Conservation (phyloP, 2,797 vertebrate genomes). For the Loriculus beryllinus region DNA sequence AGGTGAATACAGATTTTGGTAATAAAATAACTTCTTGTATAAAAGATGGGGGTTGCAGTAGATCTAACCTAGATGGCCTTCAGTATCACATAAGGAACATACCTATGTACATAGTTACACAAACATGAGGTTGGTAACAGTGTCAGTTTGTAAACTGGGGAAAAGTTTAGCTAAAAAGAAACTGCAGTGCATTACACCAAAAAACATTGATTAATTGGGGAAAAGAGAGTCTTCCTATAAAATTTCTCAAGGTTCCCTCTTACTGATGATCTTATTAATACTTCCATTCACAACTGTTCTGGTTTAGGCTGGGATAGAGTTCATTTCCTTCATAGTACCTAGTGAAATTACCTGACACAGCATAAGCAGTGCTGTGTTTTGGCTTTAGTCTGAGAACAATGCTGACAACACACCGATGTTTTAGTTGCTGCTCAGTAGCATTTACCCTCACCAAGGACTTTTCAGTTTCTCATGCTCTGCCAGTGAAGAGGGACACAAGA, state of each 20-base stretch:
- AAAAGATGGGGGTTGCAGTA: background rate
- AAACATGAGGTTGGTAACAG: background rate
- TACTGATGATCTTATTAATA: background rate
- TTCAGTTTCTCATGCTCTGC: background rate
- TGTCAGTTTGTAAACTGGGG: background rate
- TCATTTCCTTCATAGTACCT: background rate
- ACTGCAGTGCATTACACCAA: accelerated
- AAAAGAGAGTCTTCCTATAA: background rate
- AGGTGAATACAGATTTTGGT: background rate
- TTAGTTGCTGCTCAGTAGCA: background rate
- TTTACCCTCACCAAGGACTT: background rate
- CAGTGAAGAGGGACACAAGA: background rate
- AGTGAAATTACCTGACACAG: background rate
- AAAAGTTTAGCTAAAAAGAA: background rate
- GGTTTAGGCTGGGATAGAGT: background rate
- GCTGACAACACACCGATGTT: background rate
- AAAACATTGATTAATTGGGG: accelerated
- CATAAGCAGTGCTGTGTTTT: background rate
- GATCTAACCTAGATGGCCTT: background rate
- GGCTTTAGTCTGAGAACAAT: background rate
- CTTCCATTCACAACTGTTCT: background rate
- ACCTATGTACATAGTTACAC: background rate
- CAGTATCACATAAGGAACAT: background rate
- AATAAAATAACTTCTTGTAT: background rate
- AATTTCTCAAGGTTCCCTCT: background rate